Conservation (phyloP, 2,797 vertebrate genomes). For the Melanogrammus aeglefinus region DNA sequence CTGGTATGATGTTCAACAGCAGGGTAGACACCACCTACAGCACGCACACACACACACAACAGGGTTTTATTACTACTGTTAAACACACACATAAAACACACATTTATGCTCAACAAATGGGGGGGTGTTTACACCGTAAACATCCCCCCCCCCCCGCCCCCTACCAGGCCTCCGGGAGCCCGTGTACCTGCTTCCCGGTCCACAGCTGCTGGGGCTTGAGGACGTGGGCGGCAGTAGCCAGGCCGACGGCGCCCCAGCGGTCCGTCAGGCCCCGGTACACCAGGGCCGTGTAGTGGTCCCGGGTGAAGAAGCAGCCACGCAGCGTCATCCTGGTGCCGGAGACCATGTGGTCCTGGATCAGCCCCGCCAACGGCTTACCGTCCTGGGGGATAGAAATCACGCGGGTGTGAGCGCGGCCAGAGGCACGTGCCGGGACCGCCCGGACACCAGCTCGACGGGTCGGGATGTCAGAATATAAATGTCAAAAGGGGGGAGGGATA, state of each 20-base stretch:
- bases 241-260: slow-evolving; percentile 81
- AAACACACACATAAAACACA: background rate
- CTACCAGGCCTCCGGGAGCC: too few relatives aligned
- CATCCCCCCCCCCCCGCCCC: too few relatives aligned
- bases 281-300: slow-evolving; percentile 88
- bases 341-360: slow-evolving; percentile 98
- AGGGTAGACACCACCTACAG: slow-evolving; percentile 90
- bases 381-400: slow-evolving; percentile 71
- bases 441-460: too few relatives aligned
- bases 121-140: background rate
- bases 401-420: background rate
- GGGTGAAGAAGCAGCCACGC: slow-evolving; percentile 85
- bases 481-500: background rate
- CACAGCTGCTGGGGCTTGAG: slow-evolving; percentile 84
- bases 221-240: slow-evolving; percentile 80
- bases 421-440: background rate
- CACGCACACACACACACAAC: background rate
- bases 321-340: slow-evolving; percentile 92
- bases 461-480: background rate
- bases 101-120: background rate
- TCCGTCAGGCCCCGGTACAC: slow-evolving; percentile 93
- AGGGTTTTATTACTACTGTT: background rate
- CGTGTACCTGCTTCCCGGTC: slow-evolving; percentile 92
- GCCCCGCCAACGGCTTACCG: slow-evolving; percentile 89
- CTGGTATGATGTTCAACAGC: slow-evolving; percentile 88